phyloP scores from a whole-genome alignment of 1,140 invertebrate species.

The Drosophila mayri region DNA sequence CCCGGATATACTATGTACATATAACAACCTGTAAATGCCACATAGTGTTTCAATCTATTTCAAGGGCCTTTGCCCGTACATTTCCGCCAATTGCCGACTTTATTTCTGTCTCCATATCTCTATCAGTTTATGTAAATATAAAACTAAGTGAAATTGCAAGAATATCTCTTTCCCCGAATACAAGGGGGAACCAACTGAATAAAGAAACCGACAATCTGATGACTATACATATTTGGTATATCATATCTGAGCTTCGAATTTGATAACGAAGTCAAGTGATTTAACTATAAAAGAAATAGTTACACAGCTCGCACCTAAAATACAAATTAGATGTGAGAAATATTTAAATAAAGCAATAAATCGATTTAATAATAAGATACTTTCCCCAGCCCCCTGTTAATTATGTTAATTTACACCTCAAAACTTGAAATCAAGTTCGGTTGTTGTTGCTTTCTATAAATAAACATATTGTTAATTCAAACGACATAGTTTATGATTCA shows the following conservation, averaged over 20 bases:
- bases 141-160: no score
- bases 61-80: background rate
- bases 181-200: conserved; percentile 3
- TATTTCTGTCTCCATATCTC: background rate
- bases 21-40: background rate
- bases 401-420: background rate
- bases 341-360: background rate
- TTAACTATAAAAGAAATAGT: no score
- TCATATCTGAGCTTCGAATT: background rate
- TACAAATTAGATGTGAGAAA: background rate
- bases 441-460: background rate
- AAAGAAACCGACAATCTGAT: conserved; percentile 2
- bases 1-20: background rate
- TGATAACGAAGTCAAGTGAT: conserved; percentile 4
- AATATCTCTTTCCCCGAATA: background rate
- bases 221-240: no score
- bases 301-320: no score
- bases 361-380: background rate
- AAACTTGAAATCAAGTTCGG: background rate
- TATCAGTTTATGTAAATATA: background rate
- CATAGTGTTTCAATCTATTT: background rate
- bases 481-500: background rate
- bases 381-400: no score
- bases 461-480: background rate
- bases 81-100: conserved; percentile 6